Conservation (phyloP, 2,797 vertebrate species). For the Semotilus atromaculatus region DNA sequence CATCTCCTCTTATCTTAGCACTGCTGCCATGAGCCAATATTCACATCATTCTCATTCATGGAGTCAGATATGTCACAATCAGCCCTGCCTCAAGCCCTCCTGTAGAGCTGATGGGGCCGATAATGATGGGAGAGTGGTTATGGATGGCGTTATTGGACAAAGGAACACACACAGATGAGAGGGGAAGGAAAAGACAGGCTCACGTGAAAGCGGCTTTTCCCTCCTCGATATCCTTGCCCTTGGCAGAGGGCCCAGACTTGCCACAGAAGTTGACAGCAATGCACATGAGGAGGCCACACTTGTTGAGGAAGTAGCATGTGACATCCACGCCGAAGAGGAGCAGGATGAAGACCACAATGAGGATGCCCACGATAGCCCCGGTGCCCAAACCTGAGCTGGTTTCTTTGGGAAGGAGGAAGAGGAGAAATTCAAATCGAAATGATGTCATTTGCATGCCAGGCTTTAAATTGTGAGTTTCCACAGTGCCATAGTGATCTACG, state of each 20-base stretch:
- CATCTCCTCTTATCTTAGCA: slow-evolving; percentile 46
- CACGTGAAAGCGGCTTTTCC: slow-evolving; percentile 97
- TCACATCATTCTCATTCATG: slow-evolving; percentile 54
- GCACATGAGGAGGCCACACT: slow-evolving; percentile 98
- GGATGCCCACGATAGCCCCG: slow-evolving; percentile 95
- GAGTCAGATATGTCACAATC: slow-evolving; percentile 46
- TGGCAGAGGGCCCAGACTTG: slow-evolving; percentile 90
- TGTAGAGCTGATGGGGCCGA: slow-evolving; percentile 45
- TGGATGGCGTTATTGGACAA: slow-evolving; percentile 25
- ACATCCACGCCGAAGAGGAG: slow-evolving; percentile 91
- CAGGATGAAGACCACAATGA: slow-evolving; percentile 92
- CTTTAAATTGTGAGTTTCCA: slow-evolving; percentile 47
- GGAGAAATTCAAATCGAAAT: not conserved
- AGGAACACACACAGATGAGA: slow-evolving; percentile 46
- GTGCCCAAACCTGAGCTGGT: slow-evolving; percentile 86
- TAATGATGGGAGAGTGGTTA: slow-evolving; percentile 30
- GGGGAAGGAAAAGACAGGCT: slow-evolving; percentile 66
- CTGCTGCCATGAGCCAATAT: slow-evolving; percentile 40
- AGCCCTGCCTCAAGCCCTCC: slow-evolving; percentile 40
- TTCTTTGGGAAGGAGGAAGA: slow-evolving; percentile 70
- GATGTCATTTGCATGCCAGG: not conserved
- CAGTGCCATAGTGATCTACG: slow-evolving; percentile 22
- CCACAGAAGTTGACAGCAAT: slow-evolving; percentile 96
- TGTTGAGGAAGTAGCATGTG: slow-evolving; percentile 99
- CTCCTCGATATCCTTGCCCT: slow-evolving; percentile 97